These are phyloP conservation scores for Serrognathus titanus DNA, from an alignment of 2,888 invertebrate genomes.

Conservation along the genomic window DNA sequence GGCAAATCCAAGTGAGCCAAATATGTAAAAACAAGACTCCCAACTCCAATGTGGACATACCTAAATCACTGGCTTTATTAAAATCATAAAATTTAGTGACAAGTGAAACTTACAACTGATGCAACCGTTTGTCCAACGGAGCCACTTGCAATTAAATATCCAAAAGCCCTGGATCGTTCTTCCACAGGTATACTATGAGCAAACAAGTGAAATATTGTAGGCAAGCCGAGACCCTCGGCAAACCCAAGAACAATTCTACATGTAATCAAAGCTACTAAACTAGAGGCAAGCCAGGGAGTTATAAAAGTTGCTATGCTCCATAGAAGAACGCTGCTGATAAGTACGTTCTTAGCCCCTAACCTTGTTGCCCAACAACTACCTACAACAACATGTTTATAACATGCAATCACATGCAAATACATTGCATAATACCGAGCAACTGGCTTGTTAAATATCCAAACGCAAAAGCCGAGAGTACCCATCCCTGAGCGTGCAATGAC, in stretches of 20 bases:
- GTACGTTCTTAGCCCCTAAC: conserved; percentile 66
- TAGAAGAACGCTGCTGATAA: conserved; percentile 64
- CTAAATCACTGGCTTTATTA: conserved; percentile 38
- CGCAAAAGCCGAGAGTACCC: conserved; percentile 73
- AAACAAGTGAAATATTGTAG: conserved; percentile 73
- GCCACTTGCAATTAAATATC: conserved; percentile 68
- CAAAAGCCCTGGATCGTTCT: conserved; percentile 69
- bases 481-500: conserved; percentile 68
- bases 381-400: conserved; percentile 45
- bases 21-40: conserved; percentile 65
- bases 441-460: conserved; percentile 75
- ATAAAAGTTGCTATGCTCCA: conserved; percentile 72
- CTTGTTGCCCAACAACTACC: conserved; percentile 66
- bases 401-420: conserved; percentile 5
- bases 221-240: conserved; percentile 73
- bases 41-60: conserved; percentile 65
- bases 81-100: background rate
- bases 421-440: conserved; percentile 48
- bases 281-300: conserved; percentile 66
- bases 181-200: conserved; percentile 69
- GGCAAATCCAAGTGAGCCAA: conserved; percentile 64
- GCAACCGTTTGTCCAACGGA: conserved; percentile 74
- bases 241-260: conserved; percentile 66
- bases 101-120: conserved; percentile 57
- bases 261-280: conserved; percentile 59